Evolutionary conservation across 2,888 invertebrate species (phyloP), one percentile per base, ranked within the genome.

Genomic region (Drosophila falleni): DNA sequence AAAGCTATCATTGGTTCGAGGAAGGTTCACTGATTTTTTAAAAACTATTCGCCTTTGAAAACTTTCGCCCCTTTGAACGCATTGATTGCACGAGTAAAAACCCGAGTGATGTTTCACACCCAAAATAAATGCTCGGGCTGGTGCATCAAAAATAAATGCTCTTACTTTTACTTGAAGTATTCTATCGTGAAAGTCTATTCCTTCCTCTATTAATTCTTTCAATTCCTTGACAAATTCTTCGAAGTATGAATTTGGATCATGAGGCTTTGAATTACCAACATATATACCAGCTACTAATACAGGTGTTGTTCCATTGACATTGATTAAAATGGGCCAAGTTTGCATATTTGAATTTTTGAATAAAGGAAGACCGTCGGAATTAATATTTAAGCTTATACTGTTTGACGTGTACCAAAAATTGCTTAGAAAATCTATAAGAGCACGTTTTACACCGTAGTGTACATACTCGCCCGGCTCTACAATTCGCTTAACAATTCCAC

Each of bases 261-360:
- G 15, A 15, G 39, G 15, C 15, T 39, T 39, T 15, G 39, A 39
- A 15, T 39, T 39, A 9, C 39, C 39, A 4, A 41, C 16, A 16
- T 16, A 41, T 41, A 41, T 3, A 16, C 16, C 41, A 15, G 41
- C 41, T 41, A 41, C 41, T 3, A 41, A 16, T 41, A 41, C 9
- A 3, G 41, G 16, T 9, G 41, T 9, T 41, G 16, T 41, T 15
- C 41, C 41, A 41, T 41, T 41, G 41, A 41, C 16, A 16, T 41
- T 15, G 16, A 41, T 41, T 41, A 41, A 41, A 41, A 41, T 39
- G 15, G 39, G 39, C 39, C 39, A 39, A 39, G 39, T 15, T 39
- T 39, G 39, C 15, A 9, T 15, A 16, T 3, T 9, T 16, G 41
- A 41, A 16, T 16, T 41, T 41, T 41, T 41, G 10, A 35, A 35